Evolutionary conservation across 2,113 vertebrate genomes (phyloP).

Genomic region (Syngnathus scovelli): DNA sequence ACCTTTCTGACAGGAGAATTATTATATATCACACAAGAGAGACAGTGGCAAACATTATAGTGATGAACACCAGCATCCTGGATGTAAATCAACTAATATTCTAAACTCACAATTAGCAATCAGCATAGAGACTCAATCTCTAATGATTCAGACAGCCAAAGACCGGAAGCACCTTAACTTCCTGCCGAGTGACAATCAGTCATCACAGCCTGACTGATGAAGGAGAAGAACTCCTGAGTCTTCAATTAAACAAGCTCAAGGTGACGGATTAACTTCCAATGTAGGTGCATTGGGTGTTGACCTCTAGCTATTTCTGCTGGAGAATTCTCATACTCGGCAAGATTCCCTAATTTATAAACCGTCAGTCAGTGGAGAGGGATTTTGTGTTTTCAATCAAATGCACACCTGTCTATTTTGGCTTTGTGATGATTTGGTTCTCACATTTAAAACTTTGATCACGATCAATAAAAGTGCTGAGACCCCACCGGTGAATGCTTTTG

Average conservation of each 20-base stretch:
- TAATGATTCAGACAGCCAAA: not conserved
- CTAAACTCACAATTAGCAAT: not conserved
- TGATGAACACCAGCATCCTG: not conserved
- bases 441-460: no score
- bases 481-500: not conserved
- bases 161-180: not conserved
- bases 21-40: not conserved
- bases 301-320: not conserved
- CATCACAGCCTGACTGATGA: not conserved
- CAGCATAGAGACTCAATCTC: not conserved
- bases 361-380: not conserved
- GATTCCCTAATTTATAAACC: not conserved
- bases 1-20: constrained; percentile 10
- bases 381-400: not conserved
- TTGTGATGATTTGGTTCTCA: no score
- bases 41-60: not conserved
- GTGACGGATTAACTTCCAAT: not conserved
- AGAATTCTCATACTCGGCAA: not conserved
- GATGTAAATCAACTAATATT: not conserved
- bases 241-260: not conserved
- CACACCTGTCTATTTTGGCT: no score
- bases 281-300: not conserved
- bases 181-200: not conserved
- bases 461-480: not conserved
- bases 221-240: not conserved